Evolutionary conservation across 2,113 vertebrate genomes (phyloP).

Genomic region (Myodes glareolus): DNA sequence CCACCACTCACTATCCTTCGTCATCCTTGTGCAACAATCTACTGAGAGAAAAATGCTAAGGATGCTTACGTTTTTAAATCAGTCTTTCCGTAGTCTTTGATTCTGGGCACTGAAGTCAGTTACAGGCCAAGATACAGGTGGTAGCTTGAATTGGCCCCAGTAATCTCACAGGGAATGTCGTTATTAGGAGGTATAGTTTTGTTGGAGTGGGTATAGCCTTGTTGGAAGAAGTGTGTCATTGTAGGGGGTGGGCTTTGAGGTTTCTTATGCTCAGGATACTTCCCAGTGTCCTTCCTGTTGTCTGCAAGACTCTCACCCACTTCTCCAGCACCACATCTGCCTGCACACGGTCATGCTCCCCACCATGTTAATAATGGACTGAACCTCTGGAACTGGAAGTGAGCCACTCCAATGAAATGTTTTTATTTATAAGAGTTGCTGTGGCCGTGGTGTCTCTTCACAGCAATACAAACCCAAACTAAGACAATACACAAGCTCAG

Average conservation of each 20-base stretch:
- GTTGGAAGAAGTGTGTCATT: not conserved
- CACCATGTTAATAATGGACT: not conserved
- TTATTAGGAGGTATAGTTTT: not conserved
- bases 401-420: not conserved
- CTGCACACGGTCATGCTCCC: not conserved
- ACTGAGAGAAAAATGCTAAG: not conserved
- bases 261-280: not conserved
- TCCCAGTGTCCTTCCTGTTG: not conserved
- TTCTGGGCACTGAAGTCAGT: conserved; percentile 28
- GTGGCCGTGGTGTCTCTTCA: not conserved
- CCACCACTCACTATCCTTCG: not conserved
- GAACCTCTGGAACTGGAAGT: not conserved
- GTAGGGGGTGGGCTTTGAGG: not conserved
- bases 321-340: not conserved
- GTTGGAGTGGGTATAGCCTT: not conserved
- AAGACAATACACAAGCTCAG: not conserved
- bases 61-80: not conserved
- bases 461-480: not conserved
- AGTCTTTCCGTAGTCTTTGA: not conserved
- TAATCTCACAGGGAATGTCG: not conserved
- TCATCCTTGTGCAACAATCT: not conserved
- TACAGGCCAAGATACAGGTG: not conserved
- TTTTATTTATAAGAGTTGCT: not conserved
- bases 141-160: not conserved
- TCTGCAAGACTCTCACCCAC: not conserved